Conservation (phyloP, 2,113 vertebrate species). For the Andinoacara biseriatus region DNA sequence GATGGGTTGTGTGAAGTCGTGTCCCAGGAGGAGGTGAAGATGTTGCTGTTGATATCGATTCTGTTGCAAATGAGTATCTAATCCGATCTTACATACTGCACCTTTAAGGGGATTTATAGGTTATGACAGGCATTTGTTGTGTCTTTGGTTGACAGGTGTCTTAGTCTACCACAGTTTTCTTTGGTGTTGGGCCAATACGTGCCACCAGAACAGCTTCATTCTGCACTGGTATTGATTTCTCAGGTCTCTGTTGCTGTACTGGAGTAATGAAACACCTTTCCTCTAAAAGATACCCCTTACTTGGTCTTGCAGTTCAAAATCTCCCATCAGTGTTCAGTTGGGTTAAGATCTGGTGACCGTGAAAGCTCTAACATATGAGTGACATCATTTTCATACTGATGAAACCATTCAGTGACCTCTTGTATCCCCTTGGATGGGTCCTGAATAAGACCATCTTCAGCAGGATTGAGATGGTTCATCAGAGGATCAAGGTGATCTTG, state of each 20-base stretch:
- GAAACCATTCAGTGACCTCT: background rate
- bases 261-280: background rate
- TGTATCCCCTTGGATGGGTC: background rate
- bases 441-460: background rate
- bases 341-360: background rate
- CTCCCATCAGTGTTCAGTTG: background rate
- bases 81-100: too few species aligned
- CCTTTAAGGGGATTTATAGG: too few species aligned
- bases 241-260: background rate
- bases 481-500: background rate
- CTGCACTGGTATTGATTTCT: background rate
- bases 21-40: too few species aligned
- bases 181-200: background rate
- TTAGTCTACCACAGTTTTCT: too few species aligned
- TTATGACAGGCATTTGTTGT: too few species aligned
- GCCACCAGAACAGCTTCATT: background rate
- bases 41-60: too few species aligned
- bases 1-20: too few species aligned
- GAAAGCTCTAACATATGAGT: background rate
- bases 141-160: too few species aligned
- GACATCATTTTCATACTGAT: background rate
- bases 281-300: background rate
- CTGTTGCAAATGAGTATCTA: too few species aligned
- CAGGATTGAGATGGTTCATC: conserved; percentile 5
- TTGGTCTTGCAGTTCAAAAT: background rate